Evolutionary conservation across 2,113 vertebrate species (phyloP), one percentile per base, ranked within the genome.

Genomic region (Vulpes lagopus): DNA sequence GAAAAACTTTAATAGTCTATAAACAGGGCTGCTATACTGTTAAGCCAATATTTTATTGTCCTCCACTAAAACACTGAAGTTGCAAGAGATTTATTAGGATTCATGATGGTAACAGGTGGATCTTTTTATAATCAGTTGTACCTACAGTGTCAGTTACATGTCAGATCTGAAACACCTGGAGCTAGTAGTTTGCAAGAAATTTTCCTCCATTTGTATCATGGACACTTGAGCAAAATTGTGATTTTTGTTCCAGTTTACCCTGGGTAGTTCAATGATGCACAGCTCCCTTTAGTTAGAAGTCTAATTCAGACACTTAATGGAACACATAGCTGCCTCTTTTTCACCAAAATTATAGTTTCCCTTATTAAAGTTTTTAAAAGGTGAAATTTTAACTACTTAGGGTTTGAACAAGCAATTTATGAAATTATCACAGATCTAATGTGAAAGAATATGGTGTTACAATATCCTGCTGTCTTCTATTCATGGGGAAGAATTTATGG

Each of bases 401-500:
- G 43, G 85, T 92, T 96, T 90, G 27, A 96, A 81, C 8, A 92
- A 80, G 10, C 23, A 88, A 35, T 89, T 76, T 55, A 69, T 90
- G 71, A 94, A 96, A 32, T 86, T 90, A 73, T 87, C 93, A 6
- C 49, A 12, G 19, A 6, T 90, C 74, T 92, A 80, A 86, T 93
- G 17, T 94, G 25, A 94, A 89, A 81, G 83, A 93, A 89, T 91
- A 62, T 91, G 60, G 19, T 96, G 7, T 94, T 95, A 87, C 92
- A 90, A 65, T 96, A 81, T 83, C 69, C 69, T 90, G 32, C 73
- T 96, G n/a, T 84, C 30, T 96, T 98, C 71, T 51, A 49, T 92
- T 91, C 60, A 8, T 95, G 92, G 83, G 95, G 93, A 92, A 67
- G 83, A 57, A 81, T 96, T 93, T 86, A 80, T 96, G 92, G 85